Base-by-base conservation (phyloP, 2,113 vertebrate species). In the human (Homo sapiens) region DNA sequence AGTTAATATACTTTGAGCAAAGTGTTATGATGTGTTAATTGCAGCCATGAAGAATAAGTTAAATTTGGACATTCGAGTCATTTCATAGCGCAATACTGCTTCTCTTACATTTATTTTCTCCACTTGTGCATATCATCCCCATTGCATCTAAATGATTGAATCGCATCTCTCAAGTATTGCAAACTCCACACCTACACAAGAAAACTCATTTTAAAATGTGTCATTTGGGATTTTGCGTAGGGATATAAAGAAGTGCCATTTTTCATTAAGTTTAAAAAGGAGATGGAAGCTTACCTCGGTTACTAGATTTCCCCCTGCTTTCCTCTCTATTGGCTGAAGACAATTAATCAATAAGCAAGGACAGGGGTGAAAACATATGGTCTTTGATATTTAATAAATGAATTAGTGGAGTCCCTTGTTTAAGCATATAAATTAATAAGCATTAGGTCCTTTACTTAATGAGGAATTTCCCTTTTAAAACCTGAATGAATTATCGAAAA, bases 311-410 rank as follows among this genome's bases (percentile, higher is more conserved):
- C 86, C 70, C 72, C 68, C 50, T 73, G 80, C 80, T 97, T 97
- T 98, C 97, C 95, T 93, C 94, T 89, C 43, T 96, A 98, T 73
- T 98, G 89, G 94, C 93, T 90, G 97, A 97, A 97, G 90, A 87
- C 89, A 98, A 97, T 98, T 98, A 98, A 98, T 98, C 98, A 98
- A 98, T 98, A 98, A 98, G 84, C 94, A 98, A 98, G 96, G 92
- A 98, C 93, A 94, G 50, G 50, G 95, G 88, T 98, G 98, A 98
- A 98, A 98, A 98, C 98, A 98, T 98, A 98, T 92, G 93, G 96
- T 98, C 98, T 99, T 98, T 99, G 98, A 98, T 99, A 99, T 98
- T 98, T 98, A 98, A 98, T 99, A 99, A 98, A 98, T 98, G 98
- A 98, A 98, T 98, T 98, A 98, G 90, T 98, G 87, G 91, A 98